phyloP scores from a whole-genome alignment of 1,140 invertebrate species.

The Bombyx mandarina region DNA sequence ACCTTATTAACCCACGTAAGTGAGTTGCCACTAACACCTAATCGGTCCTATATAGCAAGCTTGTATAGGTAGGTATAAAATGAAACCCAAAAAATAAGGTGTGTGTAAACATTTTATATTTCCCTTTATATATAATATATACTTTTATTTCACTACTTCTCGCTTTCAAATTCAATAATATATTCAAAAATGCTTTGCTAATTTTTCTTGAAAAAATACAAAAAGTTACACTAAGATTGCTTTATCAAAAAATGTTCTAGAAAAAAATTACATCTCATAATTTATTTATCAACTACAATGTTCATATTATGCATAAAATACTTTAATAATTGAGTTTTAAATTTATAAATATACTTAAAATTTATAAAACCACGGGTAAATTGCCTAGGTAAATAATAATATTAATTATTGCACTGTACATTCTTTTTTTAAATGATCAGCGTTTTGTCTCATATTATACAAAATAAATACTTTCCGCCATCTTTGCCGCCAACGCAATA shows the following conservation, averaged over 20 bases:
- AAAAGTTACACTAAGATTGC: constrained; percentile 57
- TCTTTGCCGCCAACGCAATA: constrained; percentile 47
- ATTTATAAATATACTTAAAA: constrained; percentile 17
- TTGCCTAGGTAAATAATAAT: neutral
- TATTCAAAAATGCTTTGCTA: constrained; percentile 66
- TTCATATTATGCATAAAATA: constrained; percentile 62
- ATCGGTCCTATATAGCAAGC: too few relatives aligned
- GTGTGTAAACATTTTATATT: constrained; percentile 66
- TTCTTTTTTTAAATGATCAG: constrained; percentile 1
- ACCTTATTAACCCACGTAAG: neutral
- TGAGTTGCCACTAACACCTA: too few relatives aligned
- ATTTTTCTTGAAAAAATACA: constrained; percentile 65
- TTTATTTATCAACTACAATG: constrained; percentile 19
- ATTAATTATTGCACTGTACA: constrained; percentile 23
- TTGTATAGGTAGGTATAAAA: constrained; percentile 15
- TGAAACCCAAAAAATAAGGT: constrained; percentile 38
- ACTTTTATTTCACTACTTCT: constrained; percentile 57
- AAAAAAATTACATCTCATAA: constrained; percentile 58
- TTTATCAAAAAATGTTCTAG: constrained; percentile 54
- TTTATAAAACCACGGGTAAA: constrained; percentile 10
- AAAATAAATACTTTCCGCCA: constrained; percentile 59
- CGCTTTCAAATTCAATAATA: constrained; percentile 34
- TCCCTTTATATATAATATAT: constrained; percentile 36
- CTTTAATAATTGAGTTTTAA: constrained; percentile 33
- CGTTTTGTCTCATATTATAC: constrained; percentile 7